Evolutionary conservation across 1,140 invertebrate genomes (phyloP).

Genomic region (Lepeophtheirus salmonis): DNA sequence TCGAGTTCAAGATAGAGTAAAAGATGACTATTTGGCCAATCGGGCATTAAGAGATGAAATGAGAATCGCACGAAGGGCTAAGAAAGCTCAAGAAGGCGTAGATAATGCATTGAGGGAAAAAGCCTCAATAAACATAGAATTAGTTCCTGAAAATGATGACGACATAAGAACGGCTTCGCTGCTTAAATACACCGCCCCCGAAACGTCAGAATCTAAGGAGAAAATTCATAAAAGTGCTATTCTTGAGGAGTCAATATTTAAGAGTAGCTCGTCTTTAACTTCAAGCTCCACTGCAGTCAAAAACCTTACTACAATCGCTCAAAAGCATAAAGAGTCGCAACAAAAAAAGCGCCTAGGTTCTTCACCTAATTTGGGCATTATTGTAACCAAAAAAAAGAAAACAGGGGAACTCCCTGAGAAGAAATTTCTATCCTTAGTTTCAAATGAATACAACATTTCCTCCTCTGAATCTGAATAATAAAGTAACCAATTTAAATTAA

Average conservation of each 20-base stretch:
- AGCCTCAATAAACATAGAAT: conserved; percentile 50
- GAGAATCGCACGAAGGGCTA: conserved; percentile 54
- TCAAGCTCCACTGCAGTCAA: background rate
- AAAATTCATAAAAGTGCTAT: background rate
- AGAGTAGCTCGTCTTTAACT: background rate
- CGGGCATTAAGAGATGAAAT: conserved; percentile 56
- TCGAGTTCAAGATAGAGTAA: conserved; percentile 40
- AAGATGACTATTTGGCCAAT: conserved; percentile 78
- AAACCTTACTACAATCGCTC: background rate
- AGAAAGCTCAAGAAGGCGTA: conserved; percentile 41
- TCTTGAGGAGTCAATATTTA: conserved; percentile 12
- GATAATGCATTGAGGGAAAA: conserved; percentile 54
- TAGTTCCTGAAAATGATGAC: conserved; percentile 55
- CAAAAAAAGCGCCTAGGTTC: background rate
- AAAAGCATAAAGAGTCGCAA: background rate
- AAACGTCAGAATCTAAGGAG: background rate
- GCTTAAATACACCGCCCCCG: conserved; percentile 40
- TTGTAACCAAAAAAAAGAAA: background rate
- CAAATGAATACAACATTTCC: background rate
- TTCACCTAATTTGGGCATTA: background rate
- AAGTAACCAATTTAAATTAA: too few relatives aligned
- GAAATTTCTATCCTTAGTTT: background rate
- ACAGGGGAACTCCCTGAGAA: background rate
- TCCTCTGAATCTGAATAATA: background rate
- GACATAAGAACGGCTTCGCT: conserved; percentile 56